phyloP scores from a whole-genome alignment of 2,888 invertebrate species.

The Lasioglossum leucozonium region DNA sequence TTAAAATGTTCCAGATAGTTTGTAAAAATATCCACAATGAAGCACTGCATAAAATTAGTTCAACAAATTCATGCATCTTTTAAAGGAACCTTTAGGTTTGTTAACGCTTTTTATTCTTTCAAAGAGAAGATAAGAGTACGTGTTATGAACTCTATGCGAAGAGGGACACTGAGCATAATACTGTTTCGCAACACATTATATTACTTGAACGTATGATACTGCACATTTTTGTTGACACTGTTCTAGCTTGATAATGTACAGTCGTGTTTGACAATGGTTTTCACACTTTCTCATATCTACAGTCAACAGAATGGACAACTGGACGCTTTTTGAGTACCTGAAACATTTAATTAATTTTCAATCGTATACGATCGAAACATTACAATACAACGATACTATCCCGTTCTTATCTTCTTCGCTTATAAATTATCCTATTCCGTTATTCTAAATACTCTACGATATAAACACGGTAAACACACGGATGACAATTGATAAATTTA shows the following conservation, averaged over 20 bases:
- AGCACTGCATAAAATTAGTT: constrained; percentile 72
- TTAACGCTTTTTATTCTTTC: constrained; percentile 39
- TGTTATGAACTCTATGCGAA: constrained; percentile 41
- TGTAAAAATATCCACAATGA: constrained; percentile 77
- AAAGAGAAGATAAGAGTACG: constrained; percentile 7
- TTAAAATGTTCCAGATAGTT: constrained; percentile 67
- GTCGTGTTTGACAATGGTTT: constrained; percentile 30
- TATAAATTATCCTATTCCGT: constrained; percentile 11
- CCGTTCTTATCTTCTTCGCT: not conserved
- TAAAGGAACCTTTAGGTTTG: constrained; percentile 54
- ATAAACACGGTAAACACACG: not conserved
- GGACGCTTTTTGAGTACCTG: constrained; percentile 16
- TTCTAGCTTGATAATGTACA: constrained; percentile 21
- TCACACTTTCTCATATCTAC: constrained; percentile 8
- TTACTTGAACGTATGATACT: constrained; percentile 45
- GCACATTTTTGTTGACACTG: constrained; percentile 36
- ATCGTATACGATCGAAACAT: not conserved
- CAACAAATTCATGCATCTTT: constrained; percentile 66
- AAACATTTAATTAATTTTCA: constrained; percentile 19
- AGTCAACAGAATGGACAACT: constrained; percentile 3
- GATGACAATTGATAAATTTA: constrained; percentile 1
- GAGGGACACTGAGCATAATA: constrained; percentile 34
- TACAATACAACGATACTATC: not conserved
- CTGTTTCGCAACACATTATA: constrained; percentile 14
- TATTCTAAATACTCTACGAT: not conserved